These are phyloP conservation scores for Frankliniella intonsa DNA, from an alignment of 2,888 invertebrate species.

Conservation along the genomic window DNA sequence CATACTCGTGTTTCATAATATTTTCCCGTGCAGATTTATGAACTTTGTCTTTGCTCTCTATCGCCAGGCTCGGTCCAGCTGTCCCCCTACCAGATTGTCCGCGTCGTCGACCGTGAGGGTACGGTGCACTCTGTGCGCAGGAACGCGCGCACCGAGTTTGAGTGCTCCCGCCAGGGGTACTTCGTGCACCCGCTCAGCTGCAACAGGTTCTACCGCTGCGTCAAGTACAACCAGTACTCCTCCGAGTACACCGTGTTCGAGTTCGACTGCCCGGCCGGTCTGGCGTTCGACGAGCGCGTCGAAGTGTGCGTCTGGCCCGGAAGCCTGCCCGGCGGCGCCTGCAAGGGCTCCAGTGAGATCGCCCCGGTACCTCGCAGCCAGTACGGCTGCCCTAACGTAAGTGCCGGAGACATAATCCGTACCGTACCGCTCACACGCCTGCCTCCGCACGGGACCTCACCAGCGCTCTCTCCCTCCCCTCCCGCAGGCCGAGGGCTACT, in stretches of 20 bases:
- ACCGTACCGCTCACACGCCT: no score
- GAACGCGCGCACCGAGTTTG: constrained; percentile 68
- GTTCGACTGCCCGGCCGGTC: constrained; percentile 72
- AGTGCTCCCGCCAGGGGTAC: constrained; percentile 71
- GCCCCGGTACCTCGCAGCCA: constrained; percentile 64
- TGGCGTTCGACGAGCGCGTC: constrained; percentile 69
- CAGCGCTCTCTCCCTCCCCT: neutral
- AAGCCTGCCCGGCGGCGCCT: constrained; percentile 63
- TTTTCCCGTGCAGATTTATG: constrained; percentile 25
- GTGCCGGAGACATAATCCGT: neutral
- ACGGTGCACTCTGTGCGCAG: constrained; percentile 66
- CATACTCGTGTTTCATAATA: neutral
- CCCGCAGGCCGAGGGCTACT: constrained; percentile 56
- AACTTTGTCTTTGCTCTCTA: no score
- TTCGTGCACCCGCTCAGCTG: constrained; percentile 73
- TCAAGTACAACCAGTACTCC: constrained; percentile 69
- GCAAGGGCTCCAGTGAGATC: constrained; percentile 67
- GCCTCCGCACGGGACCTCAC: neutral
- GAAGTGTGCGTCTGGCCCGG: constrained; percentile 81
- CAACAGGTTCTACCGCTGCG: constrained; percentile 73
- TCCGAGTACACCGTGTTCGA: constrained; percentile 75
- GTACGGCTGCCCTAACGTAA: constrained; percentile 59
- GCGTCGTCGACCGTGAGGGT: constrained; percentile 68
- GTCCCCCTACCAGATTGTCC: constrained; percentile 67
- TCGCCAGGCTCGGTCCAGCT: constrained; percentile 58